A percentile compares a stretch with the other conserved stretches of the same genome.
Evolutionary conservation across 2,888 invertebrate species (phyloP).

Genomic region (Steromphala cineraria): DNA sequence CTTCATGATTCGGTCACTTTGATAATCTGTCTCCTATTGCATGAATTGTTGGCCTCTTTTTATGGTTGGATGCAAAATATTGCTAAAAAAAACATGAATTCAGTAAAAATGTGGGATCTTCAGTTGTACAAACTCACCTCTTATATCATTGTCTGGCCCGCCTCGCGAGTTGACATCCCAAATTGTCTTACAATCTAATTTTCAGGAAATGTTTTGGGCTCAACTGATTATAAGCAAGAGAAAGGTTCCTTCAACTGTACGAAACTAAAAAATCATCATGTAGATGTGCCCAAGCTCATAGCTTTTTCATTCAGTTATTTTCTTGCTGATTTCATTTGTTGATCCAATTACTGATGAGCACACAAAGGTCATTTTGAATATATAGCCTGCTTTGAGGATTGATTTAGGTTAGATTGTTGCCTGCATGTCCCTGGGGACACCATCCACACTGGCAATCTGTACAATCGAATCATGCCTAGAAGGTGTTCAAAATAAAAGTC

Average conservation of each 20-base stretch:
- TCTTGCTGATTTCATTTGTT: conserved; percentile 9
- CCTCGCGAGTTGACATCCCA: no score
- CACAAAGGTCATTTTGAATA: conserved; percentile 11
- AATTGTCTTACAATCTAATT: no score
- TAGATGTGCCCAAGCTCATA: not conserved
- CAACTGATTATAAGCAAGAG: not conserved
- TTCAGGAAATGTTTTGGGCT: not conserved
- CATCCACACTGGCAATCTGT: not conserved
- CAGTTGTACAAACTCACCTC: no score
- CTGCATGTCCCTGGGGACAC: not conserved
- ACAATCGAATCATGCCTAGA: not conserved
- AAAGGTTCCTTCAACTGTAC: not conserved
- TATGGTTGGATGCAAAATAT: no score
- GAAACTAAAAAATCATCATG: not conserved
- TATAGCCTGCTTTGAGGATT: not conserved
- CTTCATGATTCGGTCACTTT: no score
- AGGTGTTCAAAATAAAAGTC: conserved; percentile 13
- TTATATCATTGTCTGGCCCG: no score
- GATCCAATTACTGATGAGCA: conserved; percentile 11
- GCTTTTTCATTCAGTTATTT: not conserved
- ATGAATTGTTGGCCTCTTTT: no score
- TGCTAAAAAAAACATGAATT: no score
- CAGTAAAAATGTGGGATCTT: no score
- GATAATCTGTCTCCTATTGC: no score
- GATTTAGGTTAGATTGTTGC: not conserved